Conservation (phyloP, 2,797 vertebrate species). For the Heterohyrax brucei region DNA sequence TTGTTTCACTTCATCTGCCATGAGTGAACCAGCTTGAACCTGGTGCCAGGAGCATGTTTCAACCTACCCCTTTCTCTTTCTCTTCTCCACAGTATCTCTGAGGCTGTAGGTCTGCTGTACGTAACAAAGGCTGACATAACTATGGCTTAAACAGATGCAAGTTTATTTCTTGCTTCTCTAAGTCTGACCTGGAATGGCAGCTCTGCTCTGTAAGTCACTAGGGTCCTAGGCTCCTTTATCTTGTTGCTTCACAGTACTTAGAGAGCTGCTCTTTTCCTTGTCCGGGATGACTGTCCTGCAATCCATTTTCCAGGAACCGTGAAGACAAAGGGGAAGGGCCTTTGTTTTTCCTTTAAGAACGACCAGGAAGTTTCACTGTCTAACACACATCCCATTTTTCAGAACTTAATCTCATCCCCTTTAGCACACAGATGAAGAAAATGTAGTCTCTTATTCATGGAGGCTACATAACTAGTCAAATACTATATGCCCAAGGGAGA, state of each 20-base stretch:
- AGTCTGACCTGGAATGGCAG: constrained; percentile 23
- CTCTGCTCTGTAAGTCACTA: neutral
- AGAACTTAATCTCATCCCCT: constrained; percentile 30
- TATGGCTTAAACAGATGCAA: neutral
- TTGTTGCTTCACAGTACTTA: neutral
- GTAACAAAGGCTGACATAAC: neutral
- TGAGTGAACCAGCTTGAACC: too few relatives aligned
- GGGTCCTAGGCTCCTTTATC: neutral
- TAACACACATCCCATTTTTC: neutral
- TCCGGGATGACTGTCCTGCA: neutral
- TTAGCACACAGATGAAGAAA: constrained; percentile 21
- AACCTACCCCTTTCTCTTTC: neutral
- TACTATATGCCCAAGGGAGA: constrained; percentile 25
- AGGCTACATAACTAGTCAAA: neutral
- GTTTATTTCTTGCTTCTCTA: constrained; percentile 10
- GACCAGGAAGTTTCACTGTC: neutral
- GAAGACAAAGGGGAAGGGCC: neutral
- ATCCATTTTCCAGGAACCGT: neutral
- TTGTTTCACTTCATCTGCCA: too few relatives aligned
- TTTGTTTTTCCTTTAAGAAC: neutral
- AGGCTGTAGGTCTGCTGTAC: neutral
- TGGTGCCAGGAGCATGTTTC: neutral
- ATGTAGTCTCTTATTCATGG: constrained; percentile 63
- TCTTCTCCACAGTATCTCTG: neutral
- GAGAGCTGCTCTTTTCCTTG: neutral